These are phyloP conservation scores for Orgyia antiqua DNA, from an alignment of 2,888 invertebrate genomes.

Conservation along the genomic window DNA sequence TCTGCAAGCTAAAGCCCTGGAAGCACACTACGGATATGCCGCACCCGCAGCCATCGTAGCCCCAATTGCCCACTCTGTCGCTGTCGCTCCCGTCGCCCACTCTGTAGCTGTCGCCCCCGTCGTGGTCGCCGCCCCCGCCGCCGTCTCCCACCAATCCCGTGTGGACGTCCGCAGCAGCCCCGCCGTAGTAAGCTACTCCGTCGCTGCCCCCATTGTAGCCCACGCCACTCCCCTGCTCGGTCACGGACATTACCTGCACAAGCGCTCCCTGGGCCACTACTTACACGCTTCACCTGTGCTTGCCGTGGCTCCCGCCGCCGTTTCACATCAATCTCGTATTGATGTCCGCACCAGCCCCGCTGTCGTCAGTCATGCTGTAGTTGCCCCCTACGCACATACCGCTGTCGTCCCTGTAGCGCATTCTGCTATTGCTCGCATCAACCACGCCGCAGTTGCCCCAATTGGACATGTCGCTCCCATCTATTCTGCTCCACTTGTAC, in stretches of 20 bases:
- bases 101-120: conserved; percentile 25
- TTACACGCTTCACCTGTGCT: conserved; percentile 35
- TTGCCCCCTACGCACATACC: conserved; percentile 35
- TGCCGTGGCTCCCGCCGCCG: conserved; percentile 50
- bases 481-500: conserved; percentile 36
- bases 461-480: conserved; percentile 31
- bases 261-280: conserved; percentile 44
- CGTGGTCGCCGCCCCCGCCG: conserved; percentile 33
- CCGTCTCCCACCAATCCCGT: conserved; percentile 55
- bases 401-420: conserved; percentile 34
- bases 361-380: conserved; percentile 33
- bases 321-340: conserved; percentile 73
- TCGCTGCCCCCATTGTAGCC: conserved; percentile 20
- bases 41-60: conserved; percentile 14
- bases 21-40: conserved; percentile 37
- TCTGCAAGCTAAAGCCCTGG: conserved; percentile 69
- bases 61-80: conserved; percentile 33
- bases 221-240: conserved; percentile 24
- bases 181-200: conserved; percentile 33
- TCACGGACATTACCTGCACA: conserved; percentile 45
- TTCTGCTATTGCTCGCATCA: conserved; percentile 33
- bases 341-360: conserved; percentile 48
- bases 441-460: conserved; percentile 43
- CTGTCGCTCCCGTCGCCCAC: conserved; percentile 23
- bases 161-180: conserved; percentile 45